phyloP scores from a whole-genome alignment of 2,888 invertebrate genomes.

The Aethes cnicana region DNA sequence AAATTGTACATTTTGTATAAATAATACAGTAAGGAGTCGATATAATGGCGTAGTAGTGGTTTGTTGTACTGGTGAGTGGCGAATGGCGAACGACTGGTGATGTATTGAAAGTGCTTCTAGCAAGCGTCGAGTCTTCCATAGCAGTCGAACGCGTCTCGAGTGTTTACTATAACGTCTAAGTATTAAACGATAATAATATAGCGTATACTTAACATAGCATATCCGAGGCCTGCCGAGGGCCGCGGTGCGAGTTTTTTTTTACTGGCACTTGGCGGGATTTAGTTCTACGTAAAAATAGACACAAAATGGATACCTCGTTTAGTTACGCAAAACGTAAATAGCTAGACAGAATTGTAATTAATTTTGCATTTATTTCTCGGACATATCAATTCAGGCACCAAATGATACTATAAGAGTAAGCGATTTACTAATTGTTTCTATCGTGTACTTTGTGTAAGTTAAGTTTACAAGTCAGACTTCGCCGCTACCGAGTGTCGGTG shows the following conservation, averaged over 20 bases:
- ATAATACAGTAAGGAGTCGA: conserved; percentile 76
- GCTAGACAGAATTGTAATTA: conserved; percentile 72
- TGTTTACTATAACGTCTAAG: conserved; percentile 77
- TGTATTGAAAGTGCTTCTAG: conserved; percentile 78
- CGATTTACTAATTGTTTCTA: conserved; percentile 64
- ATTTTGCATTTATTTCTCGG: conserved; percentile 76
- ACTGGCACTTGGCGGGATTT: conserved; percentile 65
- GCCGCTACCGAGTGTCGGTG: conserved; percentile 52
- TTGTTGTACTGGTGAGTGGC: conserved; percentile 57
- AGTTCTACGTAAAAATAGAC: conserved; percentile 69
- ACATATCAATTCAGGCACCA: conserved; percentile 82
- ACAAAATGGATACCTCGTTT: conserved; percentile 80
- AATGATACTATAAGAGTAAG: conserved; percentile 78
- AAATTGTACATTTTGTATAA: conserved; percentile 80
- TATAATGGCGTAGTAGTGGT: conserved; percentile 67
- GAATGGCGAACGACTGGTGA: conserved; percentile 69
- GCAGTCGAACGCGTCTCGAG: conserved; percentile 73
- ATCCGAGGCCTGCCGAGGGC: conserved; percentile 60
- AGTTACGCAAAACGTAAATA: conserved; percentile 70
- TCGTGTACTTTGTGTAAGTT: conserved; percentile 63
- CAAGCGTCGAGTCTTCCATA: conserved; percentile 82
- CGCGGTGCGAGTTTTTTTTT: conserved; percentile 57
- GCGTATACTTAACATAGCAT: conserved; percentile 75
- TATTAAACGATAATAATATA: conserved; percentile 80
- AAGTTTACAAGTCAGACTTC: conserved; percentile 49